Evolutionary conservation across 1,140 invertebrate genomes (phyloP).

Genomic region (Ceratoteleas bidentatus): DNA sequence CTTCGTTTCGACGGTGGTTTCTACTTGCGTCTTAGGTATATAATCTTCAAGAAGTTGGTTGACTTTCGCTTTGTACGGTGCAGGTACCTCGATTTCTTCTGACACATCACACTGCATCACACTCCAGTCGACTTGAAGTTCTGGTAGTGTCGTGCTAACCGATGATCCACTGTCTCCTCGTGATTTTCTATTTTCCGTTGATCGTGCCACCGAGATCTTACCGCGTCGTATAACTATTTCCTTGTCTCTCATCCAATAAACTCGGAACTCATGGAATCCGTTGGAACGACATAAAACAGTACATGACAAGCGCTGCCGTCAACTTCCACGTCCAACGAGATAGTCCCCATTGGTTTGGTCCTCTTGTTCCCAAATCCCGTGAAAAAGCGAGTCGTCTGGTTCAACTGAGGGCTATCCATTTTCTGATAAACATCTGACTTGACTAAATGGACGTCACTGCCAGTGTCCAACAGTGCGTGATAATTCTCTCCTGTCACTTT

Average conservation of each 20-base stretch:
- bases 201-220: neutral
- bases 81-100: slow-evolving; percentile 11
- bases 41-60: slow-evolving; percentile 4
- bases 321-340: slow-evolving; percentile 8
- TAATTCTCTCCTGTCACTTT: no score
- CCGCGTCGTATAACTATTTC: neutral
- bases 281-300: slow-evolving; percentile 13
- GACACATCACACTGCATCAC: neutral
- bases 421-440: no score
- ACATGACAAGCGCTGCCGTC: neutral
- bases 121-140: slow-evolving; percentile 14
- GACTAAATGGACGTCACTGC: no score
- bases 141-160: neutral
- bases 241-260: neutral
- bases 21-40: slow-evolving; percentile 10
- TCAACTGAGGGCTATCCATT: no score
- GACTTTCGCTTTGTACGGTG: neutral
- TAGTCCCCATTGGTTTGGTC: slow-evolving; percentile 10
- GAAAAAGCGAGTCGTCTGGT: no score
- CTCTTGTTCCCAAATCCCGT: slow-evolving; percentile 1
- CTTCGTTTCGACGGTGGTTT: slow-evolving; percentile 18
- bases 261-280: slow-evolving; percentile 7
- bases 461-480: no score
- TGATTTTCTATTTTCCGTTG: neutral
- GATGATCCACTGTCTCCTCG: neutral